These are phyloP conservation scores for Rhinolophus ferrumequinum DNA, from an alignment of 2,113 vertebrate species.

Conservation along the genomic window DNA sequence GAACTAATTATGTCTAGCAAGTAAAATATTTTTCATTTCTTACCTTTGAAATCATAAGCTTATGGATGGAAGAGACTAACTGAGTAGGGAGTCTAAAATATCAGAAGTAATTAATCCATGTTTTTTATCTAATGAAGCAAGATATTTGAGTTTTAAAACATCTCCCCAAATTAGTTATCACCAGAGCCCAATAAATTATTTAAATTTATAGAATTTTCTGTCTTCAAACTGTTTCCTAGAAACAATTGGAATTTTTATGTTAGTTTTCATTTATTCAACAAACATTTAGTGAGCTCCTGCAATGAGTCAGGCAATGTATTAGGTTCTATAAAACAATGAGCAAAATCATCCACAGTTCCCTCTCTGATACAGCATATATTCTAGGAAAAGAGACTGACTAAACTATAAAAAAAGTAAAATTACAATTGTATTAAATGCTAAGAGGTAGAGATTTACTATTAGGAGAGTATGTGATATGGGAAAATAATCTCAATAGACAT, in stretches of 20 bases:
- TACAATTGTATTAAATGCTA: background rate
- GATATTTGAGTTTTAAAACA: conserved; percentile 29
- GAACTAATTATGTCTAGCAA: conserved; percentile 21
- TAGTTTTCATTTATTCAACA: background rate
- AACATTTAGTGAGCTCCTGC: background rate
- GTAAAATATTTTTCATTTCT: conserved; percentile 2
- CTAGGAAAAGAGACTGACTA: background rate
- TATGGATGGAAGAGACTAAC: background rate
- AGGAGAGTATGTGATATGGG: background rate
- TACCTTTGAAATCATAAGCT: conserved; percentile 22
- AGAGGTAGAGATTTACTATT: background rate
- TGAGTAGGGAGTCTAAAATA: conserved; percentile 25
- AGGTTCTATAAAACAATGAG: background rate
- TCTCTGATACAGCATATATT: background rate
- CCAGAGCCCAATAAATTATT: background rate
- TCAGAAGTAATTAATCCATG: conserved; percentile 56
- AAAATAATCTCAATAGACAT: background rate
- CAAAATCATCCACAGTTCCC: background rate
- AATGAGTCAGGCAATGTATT: background rate
- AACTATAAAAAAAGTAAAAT: background rate
- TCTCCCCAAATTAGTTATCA: background rate
- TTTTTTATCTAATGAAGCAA: conserved; percentile 53
- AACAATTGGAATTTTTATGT: background rate
- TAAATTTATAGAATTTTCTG: background rate
- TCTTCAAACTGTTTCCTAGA: background rate